Conservation (phyloP, 2,888 invertebrate genomes). For the Plagodis pulveraria region DNA sequence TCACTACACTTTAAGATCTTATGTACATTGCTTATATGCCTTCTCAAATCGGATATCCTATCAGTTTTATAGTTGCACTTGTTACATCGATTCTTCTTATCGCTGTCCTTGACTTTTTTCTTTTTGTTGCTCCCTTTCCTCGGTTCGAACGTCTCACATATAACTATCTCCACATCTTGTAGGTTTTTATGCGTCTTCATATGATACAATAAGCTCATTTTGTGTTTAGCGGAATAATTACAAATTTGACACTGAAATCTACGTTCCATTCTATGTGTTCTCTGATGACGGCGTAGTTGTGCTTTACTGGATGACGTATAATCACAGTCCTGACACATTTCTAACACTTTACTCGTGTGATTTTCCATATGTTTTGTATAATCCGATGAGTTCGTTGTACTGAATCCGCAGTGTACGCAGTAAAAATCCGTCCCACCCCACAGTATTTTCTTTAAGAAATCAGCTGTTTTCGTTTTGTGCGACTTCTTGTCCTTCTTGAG, state of each 20-base stretch:
- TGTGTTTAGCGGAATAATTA: slow-evolving; percentile 60
- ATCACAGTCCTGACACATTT: slow-evolving; percentile 59
- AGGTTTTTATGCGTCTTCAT: slow-evolving; percentile 51
- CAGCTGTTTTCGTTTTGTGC: slow-evolving; percentile 10
- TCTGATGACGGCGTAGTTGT: slow-evolving; percentile 53
- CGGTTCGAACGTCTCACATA: slow-evolving; percentile 17
- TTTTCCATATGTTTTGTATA: slow-evolving; percentile 33
- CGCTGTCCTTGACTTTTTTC: slow-evolving; percentile 10
- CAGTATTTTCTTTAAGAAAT: slow-evolving; percentile 22
- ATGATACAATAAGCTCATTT: slow-evolving; percentile 69
- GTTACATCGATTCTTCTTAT: slow-evolving; percentile 38
- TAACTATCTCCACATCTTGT: slow-evolving; percentile 12
- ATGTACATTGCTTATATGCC: slow-evolving; percentile 49
- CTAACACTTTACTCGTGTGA: slow-evolving; percentile 38
- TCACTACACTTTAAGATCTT: slow-evolving; percentile 7
- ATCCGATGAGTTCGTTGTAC: slow-evolving; percentile 38
- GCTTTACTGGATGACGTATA: slow-evolving; percentile 59
- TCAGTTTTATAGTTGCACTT: slow-evolving; percentile 51
- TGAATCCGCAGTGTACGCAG: slow-evolving; percentile 56
- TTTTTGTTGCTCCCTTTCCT: slow-evolving; percentile 31
- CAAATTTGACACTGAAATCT: slow-evolving; percentile 63
- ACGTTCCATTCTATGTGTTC: slow-evolving; percentile 61
- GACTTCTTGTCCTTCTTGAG: slow-evolving; percentile 37
- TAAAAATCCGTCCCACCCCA: slow-evolving; percentile 52
- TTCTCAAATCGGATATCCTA: slow-evolving; percentile 48